A percentile compares a stretch with the other conserved stretches of the same genome.
Conservation (phyloP, 2,113 vertebrate genomes). For the Amphiprion percula region DNA sequence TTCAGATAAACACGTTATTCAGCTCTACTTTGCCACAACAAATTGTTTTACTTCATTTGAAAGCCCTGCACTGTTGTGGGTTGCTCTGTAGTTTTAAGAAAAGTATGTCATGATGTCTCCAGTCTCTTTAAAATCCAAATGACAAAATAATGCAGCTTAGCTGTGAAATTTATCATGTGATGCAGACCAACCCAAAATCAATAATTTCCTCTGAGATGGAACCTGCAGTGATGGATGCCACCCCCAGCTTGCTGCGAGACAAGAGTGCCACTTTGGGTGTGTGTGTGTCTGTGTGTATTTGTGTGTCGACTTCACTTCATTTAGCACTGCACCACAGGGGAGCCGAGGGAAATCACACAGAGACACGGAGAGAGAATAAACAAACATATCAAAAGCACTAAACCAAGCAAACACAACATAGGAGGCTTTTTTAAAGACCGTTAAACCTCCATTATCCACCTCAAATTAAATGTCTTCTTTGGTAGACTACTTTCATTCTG, state of each 20-base stretch:
- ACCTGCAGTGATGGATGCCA: conserved; percentile 53
- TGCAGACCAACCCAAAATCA: conserved; percentile 53
- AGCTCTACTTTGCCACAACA: background rate
- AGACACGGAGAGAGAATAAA: conserved; percentile 74
- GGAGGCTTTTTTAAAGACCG: conserved; percentile 65
- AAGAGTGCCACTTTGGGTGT: conserved; percentile 42
- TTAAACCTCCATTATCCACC: conserved; percentile 75
- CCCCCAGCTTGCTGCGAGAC: conserved; percentile 44
- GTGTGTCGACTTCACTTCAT: conserved; percentile 70
- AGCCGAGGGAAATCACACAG: conserved; percentile 67
- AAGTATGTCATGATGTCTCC: background rate
- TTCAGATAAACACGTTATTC: background rate
- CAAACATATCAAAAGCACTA: conserved; percentile 84
- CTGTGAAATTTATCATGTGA: conserved; percentile 53
- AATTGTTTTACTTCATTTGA: background rate
- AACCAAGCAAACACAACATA: conserved; percentile 67
- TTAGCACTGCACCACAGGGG: conserved; percentile 75
- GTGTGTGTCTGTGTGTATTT: conserved; percentile 31
- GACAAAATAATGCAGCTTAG: conserved; percentile 40
- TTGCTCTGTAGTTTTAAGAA: background rate
- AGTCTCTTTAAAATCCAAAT: conserved; percentile 9
- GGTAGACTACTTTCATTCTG: conserved; percentile 43
- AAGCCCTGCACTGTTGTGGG: too few relatives aligned
- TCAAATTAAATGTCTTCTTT: conserved; percentile 72
- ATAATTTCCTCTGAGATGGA: conserved; percentile 56